These are phyloP conservation scores for Rhagium mordax DNA, from an alignment of 2,888 invertebrate genomes.

Conservation along the genomic window DNA sequence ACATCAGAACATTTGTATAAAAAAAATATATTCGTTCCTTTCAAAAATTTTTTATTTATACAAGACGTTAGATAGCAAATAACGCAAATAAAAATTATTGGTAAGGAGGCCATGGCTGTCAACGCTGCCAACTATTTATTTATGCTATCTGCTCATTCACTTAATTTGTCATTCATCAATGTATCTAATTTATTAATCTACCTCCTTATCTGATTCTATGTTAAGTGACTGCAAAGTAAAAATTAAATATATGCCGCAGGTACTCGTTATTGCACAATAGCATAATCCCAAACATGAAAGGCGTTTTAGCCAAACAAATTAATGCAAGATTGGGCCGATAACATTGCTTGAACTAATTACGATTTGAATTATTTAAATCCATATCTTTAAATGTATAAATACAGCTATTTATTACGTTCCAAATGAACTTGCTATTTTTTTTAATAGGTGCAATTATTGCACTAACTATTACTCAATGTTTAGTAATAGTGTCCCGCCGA, in stretches of 20 bases:
- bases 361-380: background rate
- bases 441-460: no score
- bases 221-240: background rate
- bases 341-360: background rate
- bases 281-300: background rate
- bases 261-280: background rate
- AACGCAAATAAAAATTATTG: no score
- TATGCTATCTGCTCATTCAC: background rate
- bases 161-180: background rate
- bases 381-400: background rate
- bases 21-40: no score
- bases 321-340: background rate
- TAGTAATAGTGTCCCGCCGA: no score
- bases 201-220: background rate
- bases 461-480: no score
- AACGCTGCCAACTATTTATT: background rate
- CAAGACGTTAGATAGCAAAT: no score
- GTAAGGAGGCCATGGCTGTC: background rate
- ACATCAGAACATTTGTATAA: no score
- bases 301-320: background rate
- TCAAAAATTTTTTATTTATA: no score
- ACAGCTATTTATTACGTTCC: background rate
- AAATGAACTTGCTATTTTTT: no score
- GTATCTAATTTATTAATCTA: background rate
- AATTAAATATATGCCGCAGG: background rate